A percentile compares a stretch with the other conserved stretches of the same genome.
Evolutionary conservation across 2,797 vertebrate species (phyloP).

Genomic region (Acanthurus lineatus): DNA sequence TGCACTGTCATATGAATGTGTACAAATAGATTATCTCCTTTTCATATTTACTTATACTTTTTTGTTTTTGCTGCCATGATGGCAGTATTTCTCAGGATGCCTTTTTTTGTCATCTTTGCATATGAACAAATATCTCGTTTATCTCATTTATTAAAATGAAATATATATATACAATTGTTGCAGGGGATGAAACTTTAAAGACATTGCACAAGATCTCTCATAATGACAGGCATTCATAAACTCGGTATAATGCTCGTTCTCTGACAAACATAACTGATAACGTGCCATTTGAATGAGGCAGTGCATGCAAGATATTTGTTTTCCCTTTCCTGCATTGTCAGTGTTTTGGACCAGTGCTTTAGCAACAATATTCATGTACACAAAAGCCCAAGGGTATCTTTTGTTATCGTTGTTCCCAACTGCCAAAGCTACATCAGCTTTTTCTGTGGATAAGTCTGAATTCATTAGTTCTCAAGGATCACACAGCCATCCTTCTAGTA

Average conservation of each 20-base stretch:
- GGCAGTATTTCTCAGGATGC: background rate
- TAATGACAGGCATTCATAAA: conserved; percentile 44
- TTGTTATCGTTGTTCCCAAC: conserved; percentile 70
- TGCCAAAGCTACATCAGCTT: conserved; percentile 72
- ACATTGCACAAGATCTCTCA: conserved; percentile 37
- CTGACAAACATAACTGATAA: conserved; percentile 61
- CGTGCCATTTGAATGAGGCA: conserved; percentile 60
- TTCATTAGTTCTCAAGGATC: conserved; percentile 79
- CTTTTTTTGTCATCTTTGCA: conserved; percentile 4
- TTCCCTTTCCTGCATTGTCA: conserved; percentile 63
- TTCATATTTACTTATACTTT: background rate
- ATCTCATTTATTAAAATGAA: conserved; percentile 18
- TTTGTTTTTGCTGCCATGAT: background rate
- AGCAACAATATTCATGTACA: conserved; percentile 62
- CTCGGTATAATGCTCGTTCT: conserved; percentile 35
- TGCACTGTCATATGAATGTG: background rate
- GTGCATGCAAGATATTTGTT: conserved; percentile 67
- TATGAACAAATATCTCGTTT: background rate
- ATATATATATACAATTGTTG: conserved; percentile 17
- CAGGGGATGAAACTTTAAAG: conserved; percentile 27
- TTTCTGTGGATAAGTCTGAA: conserved; percentile 67
- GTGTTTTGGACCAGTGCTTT: conserved; percentile 61
- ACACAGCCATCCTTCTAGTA: conserved; percentile 57
- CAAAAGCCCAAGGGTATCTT: conserved; percentile 80
- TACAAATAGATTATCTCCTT: no score